These are phyloP conservation scores for Rhinoptilus africanus DNA, from an alignment of 2,113 vertebrate species.

Conservation along the genomic window DNA sequence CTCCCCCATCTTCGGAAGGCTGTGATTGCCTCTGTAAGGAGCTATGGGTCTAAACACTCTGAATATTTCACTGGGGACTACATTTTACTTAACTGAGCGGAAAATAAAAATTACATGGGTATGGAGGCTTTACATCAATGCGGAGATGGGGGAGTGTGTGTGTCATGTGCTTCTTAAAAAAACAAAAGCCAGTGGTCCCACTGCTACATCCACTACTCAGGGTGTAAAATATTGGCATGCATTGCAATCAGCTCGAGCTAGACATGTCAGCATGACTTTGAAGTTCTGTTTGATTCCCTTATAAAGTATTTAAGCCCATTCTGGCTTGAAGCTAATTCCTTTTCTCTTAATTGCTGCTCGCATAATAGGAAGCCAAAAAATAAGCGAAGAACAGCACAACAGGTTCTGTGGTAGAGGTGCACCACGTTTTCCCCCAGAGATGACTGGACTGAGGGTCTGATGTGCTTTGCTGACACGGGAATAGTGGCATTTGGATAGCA, in stretches of 20 bases:
- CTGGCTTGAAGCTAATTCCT: constrained; percentile 35
- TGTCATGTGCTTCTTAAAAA: not conserved
- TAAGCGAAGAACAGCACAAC: not conserved
- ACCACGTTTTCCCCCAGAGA: not conserved
- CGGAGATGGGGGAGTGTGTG: not conserved
- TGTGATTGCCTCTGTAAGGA: not conserved
- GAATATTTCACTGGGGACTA: constrained; percentile 6
- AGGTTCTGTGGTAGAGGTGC: not conserved
- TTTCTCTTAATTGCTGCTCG: constrained; percentile 11
- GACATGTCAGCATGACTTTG: not conserved
- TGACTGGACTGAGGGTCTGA: not conserved
- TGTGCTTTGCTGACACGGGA: not conserved
- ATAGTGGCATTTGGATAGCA: not conserved
- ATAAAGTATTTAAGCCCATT: constrained; percentile 36
- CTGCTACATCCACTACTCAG: not conserved
- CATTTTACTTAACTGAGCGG: not conserved
- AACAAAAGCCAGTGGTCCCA: not conserved
- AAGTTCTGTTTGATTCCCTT: constrained; percentile 15
- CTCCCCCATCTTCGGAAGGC: not conserved
- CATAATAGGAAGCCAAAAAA: not conserved
- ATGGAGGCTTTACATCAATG: not conserved
- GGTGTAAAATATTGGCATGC: not conserved
- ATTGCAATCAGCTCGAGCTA: not conserved
- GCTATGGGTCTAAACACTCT: not conserved
- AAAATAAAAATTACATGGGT: constrained; percentile 31